Evolutionary conservation across 2,113 vertebrate genomes (phyloP).

Genomic region (Neogale vison): DNA sequence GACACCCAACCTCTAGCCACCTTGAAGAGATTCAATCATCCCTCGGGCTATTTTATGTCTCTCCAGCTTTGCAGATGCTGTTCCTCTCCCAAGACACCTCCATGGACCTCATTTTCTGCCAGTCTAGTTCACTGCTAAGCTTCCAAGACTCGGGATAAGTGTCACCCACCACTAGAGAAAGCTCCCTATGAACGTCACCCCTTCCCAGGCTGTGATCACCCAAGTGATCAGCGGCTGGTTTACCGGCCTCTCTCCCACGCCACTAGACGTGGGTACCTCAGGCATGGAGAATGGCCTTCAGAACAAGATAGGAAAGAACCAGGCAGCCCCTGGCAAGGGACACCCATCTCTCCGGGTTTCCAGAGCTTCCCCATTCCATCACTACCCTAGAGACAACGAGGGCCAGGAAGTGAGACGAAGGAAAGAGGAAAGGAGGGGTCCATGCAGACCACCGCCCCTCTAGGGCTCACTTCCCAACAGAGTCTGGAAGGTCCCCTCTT

Average conservation of each 20-base stretch:
- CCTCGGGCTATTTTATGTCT: neutral
- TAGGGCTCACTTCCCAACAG: neutral
- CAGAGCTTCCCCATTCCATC: neutral
- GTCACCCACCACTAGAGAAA: neutral
- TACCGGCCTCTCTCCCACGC: neutral
- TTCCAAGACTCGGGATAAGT: neutral
- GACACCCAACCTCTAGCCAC: neutral
- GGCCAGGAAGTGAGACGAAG: neutral
- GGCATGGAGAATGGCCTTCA: neutral
- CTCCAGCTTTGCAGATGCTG: neutral
- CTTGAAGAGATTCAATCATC: neutral
- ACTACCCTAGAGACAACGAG: neutral
- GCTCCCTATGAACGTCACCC: neutral
- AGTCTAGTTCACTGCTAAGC: neutral
- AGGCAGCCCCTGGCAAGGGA: accelerated
- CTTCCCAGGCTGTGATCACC: neutral
- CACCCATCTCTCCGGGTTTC: neutral
- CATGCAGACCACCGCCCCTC: neutral
- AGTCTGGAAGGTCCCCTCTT: neutral
- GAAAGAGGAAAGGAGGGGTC: neutral
- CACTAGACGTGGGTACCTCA: accelerated
- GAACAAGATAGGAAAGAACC: neutral
- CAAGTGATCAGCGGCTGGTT: accelerated
- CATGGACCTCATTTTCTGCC: neutral
- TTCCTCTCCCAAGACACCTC: neutral